phyloP scores from a whole-genome alignment of 2,797 vertebrate genomes.

The Sparus aurata region DNA sequence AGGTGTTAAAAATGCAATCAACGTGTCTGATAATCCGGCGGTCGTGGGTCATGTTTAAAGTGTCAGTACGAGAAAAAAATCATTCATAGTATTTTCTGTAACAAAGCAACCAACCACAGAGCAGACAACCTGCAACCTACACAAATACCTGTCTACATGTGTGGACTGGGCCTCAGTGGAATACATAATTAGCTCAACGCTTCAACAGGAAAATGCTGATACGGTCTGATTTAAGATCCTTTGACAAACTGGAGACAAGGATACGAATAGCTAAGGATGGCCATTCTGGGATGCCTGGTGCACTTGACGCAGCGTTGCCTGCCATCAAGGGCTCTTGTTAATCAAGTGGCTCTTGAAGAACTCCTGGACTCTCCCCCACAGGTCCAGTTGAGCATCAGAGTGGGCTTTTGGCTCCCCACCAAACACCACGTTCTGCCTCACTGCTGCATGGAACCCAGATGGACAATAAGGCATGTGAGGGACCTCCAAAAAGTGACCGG shows the following conservation, averaged over 20 bases:
- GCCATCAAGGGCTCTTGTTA: constrained; percentile 32
- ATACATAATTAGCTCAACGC: too few relatives aligned
- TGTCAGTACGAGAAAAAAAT: too few relatives aligned
- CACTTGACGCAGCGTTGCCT: constrained; percentile 19
- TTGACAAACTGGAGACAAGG: not conserved
- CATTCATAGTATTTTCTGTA: too few relatives aligned
- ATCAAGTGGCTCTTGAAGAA: constrained; percentile 89
- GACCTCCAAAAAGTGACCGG: constrained; percentile 92
- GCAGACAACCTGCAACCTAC: too few relatives aligned
- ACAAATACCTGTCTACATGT: too few relatives aligned
- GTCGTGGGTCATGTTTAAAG: not conserved
- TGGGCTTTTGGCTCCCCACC: constrained; percentile 90
- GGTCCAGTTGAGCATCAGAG: constrained; percentile 88
- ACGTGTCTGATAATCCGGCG: too few relatives aligned
- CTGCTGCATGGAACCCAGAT: constrained; percentile 80
- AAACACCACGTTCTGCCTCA: constrained; percentile 79
- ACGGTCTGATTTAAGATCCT: not conserved
- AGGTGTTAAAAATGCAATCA: too few relatives aligned
- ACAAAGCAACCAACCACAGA: too few relatives aligned
- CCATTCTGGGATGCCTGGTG: constrained; percentile 13
- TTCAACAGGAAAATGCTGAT: not conserved
- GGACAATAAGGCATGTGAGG: constrained; percentile 88
- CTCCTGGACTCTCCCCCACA: constrained; percentile 87
- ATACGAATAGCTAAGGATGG: not conserved
- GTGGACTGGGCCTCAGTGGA: too few relatives aligned